Conservation (phyloP, 2,888 invertebrate species). For the Barypeithes pellucidus region DNA sequence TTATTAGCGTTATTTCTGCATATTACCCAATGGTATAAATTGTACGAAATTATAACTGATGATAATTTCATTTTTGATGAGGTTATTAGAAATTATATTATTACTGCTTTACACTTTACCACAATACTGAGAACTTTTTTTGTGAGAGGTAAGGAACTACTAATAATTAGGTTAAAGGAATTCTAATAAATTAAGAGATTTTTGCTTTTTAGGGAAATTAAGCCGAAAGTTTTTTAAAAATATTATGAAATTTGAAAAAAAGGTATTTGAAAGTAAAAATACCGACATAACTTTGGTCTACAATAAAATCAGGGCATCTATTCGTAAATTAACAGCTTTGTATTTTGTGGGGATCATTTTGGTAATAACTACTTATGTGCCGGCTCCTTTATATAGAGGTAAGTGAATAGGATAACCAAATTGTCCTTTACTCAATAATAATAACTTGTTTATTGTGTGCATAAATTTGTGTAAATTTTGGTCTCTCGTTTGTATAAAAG, state of each 20-base stretch:
- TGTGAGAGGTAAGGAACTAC: constrained; percentile 25
- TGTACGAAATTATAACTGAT: constrained; percentile 22
- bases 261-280: constrained; percentile 19
- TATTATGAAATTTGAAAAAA: constrained; percentile 21
- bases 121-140: constrained; percentile 12
- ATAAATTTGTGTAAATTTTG: too few species aligned
- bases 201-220: constrained; percentile 30
- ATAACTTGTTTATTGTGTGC: too few species aligned
- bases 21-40: constrained; percentile 18
- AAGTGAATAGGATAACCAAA: background rate
- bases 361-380: constrained; percentile 30
- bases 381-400: constrained; percentile 38
- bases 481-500: too few species aligned
- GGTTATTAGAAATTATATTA: constrained; percentile 25
- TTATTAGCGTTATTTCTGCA: constrained; percentile 23
- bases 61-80: constrained; percentile 31
- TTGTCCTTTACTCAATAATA: too few species aligned
- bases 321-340: constrained; percentile 6
- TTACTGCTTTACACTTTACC: constrained; percentile 32
- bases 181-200: background rate
- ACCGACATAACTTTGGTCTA: constrained; percentile 4
- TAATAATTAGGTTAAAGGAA: too few species aligned
- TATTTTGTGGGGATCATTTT: constrained; percentile 31
- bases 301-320: background rate
- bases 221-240: constrained; percentile 21